A percentile compares a stretch with the other conserved stretches of the same genome.
Conservation (phyloP, 2,113 vertebrate species). For the Ivindomyrus marchei region DNA sequence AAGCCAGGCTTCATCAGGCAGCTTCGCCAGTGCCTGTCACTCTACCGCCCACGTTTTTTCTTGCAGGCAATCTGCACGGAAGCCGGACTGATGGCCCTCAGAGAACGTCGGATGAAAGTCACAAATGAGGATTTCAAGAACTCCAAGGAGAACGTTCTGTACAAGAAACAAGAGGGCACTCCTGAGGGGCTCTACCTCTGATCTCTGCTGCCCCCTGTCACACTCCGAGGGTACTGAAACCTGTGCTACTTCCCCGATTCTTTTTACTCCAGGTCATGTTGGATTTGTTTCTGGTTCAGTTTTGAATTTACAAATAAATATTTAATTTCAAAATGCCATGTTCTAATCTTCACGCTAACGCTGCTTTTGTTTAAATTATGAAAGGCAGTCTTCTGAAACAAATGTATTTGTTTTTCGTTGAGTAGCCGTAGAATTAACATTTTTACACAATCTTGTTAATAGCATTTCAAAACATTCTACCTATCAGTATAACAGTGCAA, state of each 20-base stretch:
- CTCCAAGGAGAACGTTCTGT: slow-evolving; percentile 96
- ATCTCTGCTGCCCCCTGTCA: slow-evolving; percentile 15
- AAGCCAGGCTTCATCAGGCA: not conserved
- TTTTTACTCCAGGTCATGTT: slow-evolving; percentile 2
- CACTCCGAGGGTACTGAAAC: not conserved
- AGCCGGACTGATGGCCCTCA: slow-evolving; percentile 89
- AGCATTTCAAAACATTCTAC: not conserved
- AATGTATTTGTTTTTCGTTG: not conserved
- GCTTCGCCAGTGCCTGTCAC: no score
- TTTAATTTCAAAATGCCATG: not conserved
- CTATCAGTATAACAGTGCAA: not conserved
- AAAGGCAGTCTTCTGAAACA: not conserved
- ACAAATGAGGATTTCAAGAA: slow-evolving; percentile 99
- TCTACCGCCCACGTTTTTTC: slow-evolving; percentile 12
- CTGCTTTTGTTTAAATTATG: not conserved
- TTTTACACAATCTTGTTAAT: not conserved
- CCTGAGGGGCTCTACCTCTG: slow-evolving; percentile 84
- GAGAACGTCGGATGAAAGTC: slow-evolving; percentile 95
- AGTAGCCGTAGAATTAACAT: not conserved
- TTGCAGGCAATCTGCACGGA: slow-evolving; percentile 94
- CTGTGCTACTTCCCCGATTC: not conserved
- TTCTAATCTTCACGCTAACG: not conserved
- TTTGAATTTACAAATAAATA: not conserved
- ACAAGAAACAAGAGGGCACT: slow-evolving; percentile 97
- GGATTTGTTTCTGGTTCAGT: not conserved